These are phyloP conservation scores for Stylophora pistillata DNA, from an alignment of 64 coral and sea anemone genomes.

Conservation along the genomic window DNA sequence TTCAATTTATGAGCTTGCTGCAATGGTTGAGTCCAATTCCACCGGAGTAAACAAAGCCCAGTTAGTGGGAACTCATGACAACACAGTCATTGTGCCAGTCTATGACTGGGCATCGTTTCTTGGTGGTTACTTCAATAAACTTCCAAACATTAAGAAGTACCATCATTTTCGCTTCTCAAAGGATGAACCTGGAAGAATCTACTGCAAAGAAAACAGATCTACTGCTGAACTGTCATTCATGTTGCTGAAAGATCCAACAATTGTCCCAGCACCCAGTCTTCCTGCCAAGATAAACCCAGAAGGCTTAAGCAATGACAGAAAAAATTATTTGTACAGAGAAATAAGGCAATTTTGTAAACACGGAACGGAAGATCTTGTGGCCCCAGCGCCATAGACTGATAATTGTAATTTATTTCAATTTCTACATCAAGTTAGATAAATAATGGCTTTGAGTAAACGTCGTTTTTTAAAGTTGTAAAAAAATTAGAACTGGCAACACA, in stretches of 20 bases:
- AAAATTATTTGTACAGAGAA: slow-evolving; percentile 10
- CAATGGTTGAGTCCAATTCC: neutral
- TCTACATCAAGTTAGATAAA: too few relatives aligned
- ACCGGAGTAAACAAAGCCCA: neutral
- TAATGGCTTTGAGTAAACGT: too few relatives aligned
- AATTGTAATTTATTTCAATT: too few relatives aligned
- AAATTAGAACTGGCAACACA: too few relatives aligned
- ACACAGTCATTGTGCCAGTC: neutral
- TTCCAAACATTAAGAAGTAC: neutral
- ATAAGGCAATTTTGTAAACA: slow-evolving; percentile 28
- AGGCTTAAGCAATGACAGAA: slow-evolving; percentile 3
- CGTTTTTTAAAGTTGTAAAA: too few relatives aligned
- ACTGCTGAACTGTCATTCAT: neutral
- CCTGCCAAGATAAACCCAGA: neutral
- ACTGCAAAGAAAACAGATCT: neutral
- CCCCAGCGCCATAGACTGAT: neutral
- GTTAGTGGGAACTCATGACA: neutral
- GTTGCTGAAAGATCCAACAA: neutral
- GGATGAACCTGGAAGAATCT: neutral
- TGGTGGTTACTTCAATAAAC: neutral
- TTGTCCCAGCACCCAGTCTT: neutral
- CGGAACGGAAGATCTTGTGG: slow-evolving; percentile 34
- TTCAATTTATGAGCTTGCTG: neutral
- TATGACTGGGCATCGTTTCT: neutral
- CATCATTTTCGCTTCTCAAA: neutral